Conservation (phyloP, 2,797 vertebrate species). For the Arrhamphus sclerolepis region DNA sequence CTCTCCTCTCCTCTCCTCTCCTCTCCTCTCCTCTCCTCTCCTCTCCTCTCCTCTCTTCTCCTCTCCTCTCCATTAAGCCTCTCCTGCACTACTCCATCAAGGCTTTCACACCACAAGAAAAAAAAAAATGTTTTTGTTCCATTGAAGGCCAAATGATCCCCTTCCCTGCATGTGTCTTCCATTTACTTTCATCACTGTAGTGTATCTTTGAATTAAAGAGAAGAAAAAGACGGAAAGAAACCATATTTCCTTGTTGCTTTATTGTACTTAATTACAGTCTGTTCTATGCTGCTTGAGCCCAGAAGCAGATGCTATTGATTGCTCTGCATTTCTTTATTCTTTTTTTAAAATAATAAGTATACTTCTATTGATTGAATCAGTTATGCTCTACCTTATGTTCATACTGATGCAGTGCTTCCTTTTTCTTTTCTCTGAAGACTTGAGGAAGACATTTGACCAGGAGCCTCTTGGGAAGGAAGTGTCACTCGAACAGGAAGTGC, state of each 20-base stretch:
- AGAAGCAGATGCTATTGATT: not conserved
- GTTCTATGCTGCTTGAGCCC: conserved; percentile 7
- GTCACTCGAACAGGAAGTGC: conserved; percentile 94
- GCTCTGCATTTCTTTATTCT: no score
- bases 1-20: no score
- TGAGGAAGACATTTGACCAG: conserved; percentile 97
- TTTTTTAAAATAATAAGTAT: no score
- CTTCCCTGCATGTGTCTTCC: conserved; percentile 33
- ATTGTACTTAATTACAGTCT: not conserved
- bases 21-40: no score
- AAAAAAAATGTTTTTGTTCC: conserved; percentile 75
- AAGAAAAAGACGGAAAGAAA: no score
- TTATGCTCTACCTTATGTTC: not conserved
- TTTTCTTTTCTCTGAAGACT: conserved; percentile 78
- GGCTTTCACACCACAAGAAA: conserved; percentile 53
- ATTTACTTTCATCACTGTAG: no score
- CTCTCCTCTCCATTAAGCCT: no score
- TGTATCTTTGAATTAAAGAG: no score
- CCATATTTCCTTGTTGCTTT: no score
- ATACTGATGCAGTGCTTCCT: conserved; percentile 19
- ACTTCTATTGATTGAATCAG: no score
- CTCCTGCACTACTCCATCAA: conserved; percentile 52
- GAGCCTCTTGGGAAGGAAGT: conserved; percentile 98
- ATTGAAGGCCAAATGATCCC: conserved; percentile 53
- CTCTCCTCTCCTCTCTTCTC: no score